A percentile compares a stretch with the other conserved stretches of the same genome.
These are phyloP conservation scores for Heliothis peltigera DNA, from an alignment of 2,888 invertebrate species.

Conservation along the genomic window DNA sequence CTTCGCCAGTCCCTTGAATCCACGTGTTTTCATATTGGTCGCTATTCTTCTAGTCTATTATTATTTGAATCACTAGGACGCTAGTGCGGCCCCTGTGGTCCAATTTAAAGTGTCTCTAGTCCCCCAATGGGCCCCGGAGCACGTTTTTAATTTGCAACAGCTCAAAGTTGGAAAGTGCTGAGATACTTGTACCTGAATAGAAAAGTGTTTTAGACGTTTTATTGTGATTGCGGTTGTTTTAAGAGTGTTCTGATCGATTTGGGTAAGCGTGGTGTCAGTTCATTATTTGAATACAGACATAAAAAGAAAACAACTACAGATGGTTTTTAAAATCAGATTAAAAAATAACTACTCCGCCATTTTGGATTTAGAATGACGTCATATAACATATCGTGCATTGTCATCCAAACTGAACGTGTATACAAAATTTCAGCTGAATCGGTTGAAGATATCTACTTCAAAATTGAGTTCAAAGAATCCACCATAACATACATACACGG, in stretches of 20 bases:
- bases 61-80: slow-evolving; percentile 1
- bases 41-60: slow-evolving; percentile 6
- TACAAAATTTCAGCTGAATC: too few species aligned
- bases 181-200: slow-evolving; percentile 10
- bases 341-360: too few species aligned
- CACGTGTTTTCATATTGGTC: slow-evolving; percentile 32
- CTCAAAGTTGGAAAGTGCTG: slow-evolving; percentile 54
- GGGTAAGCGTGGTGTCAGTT: not conserved
- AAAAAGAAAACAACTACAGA: too few species aligned
- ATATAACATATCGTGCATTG: too few species aligned
- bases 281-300: too few species aligned
- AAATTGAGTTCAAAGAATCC: too few species aligned
- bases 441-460: too few species aligned
- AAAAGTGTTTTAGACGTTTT: slow-evolving; percentile 15
- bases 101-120: slow-evolving; percentile 23
- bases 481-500: too few species aligned
- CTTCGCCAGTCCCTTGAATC: slow-evolving; percentile 12
- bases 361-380: too few species aligned
- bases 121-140: slow-evolving; percentile 58
- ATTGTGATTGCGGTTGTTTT: not conserved
- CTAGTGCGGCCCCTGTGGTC: not conserved
- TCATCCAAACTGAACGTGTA: too few species aligned
- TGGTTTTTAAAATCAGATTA: too few species aligned
- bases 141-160: slow-evolving; percentile 79
- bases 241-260: not conserved